A percentile compares a stretch with the other conserved stretches of the same genome.
These are phyloP conservation scores for Ypsolopha scabrella DNA, from an alignment of 2,888 invertebrate genomes.

Conservation along the genomic window DNA sequence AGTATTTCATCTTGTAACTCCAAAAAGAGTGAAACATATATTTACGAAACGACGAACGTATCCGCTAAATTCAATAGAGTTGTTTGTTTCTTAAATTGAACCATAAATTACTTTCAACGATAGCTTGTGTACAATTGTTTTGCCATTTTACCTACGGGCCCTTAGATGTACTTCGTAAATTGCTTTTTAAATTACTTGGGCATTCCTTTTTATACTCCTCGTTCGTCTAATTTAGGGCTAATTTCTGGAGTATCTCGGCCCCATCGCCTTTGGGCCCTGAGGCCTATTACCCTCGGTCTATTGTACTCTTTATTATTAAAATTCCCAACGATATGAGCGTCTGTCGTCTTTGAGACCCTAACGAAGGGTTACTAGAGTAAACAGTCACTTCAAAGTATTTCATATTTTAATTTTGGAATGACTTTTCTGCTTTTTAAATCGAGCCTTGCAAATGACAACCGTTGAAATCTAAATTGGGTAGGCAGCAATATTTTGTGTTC, in stretches of 20 bases:
- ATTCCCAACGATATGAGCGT: constrained; percentile 25
- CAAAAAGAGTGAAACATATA: no score
- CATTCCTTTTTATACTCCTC: constrained; percentile 32
- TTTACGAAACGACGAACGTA: not conserved
- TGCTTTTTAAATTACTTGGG: constrained; percentile 50
- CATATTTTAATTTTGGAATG: no score
- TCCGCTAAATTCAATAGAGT: not conserved
- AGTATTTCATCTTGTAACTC: no score
- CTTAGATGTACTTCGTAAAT: constrained; percentile 29
- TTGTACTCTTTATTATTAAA: constrained; percentile 30
- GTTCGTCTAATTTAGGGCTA: constrained; percentile 37
- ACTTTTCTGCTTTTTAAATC: no score
- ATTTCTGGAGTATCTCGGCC: constrained; percentile 24
- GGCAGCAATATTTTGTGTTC: no score
- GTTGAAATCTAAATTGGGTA: not conserved
- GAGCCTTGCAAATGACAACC: not conserved
- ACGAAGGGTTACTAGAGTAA: constrained; percentile 18
- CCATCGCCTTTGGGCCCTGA: constrained; percentile 20
- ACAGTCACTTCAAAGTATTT: not conserved
- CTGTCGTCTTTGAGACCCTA: constrained; percentile 19
- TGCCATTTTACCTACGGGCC: constrained; percentile 13
- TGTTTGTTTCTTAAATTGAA: constrained; percentile 1
- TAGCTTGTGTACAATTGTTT: not conserved
- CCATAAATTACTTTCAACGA: constrained; percentile 1
- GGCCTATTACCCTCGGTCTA: constrained; percentile 24